Conservation (phyloP, 2,797 vertebrate genomes). For the Pogonophryne albipinna region DNA sequence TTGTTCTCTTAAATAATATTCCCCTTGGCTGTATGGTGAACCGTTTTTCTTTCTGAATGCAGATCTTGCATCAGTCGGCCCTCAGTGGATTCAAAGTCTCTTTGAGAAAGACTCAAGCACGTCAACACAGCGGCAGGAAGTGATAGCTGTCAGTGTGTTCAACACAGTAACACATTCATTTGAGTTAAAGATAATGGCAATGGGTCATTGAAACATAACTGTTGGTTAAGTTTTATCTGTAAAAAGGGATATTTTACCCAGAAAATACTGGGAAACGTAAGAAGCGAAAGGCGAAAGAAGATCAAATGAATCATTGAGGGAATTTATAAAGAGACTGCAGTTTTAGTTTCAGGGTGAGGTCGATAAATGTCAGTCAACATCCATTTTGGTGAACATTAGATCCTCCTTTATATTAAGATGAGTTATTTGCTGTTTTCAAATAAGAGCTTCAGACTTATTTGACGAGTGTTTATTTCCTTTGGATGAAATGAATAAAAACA, state of each 20-base stretch:
- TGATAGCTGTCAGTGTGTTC: conserved; percentile 18
- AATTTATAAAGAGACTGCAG: neutral
- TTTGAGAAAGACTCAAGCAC: conserved; percentile 37
- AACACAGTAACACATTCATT: conserved; percentile 17
- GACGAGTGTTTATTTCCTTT: conserved; percentile 19
- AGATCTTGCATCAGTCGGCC: conserved; percentile 51
- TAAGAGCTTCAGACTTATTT: neutral
- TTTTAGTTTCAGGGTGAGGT: conserved; percentile 9
- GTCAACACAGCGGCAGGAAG: conserved; percentile 26
- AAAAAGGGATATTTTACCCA: neutral
- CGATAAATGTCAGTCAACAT: conserved; percentile 21
- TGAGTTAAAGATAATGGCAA: conserved; percentile 13
- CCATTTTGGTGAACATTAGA: conserved; percentile 2
- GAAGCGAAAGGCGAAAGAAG: neutral
- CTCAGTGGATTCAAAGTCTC: conserved; percentile 51
- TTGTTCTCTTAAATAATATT: conserved; percentile 36
- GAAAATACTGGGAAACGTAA: neutral
- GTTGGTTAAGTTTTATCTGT: neutral
- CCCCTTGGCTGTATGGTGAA: conserved; percentile 45
- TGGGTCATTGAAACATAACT: neutral
- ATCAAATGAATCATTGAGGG: neutral
- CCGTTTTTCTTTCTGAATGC: conserved; percentile 38
- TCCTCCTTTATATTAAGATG: neutral
- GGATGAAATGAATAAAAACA: conserved; percentile 22
- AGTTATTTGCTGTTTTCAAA: neutral